phyloP scores from a whole-genome alignment of 2,797 vertebrate species.

The Anguilla marmorata region DNA sequence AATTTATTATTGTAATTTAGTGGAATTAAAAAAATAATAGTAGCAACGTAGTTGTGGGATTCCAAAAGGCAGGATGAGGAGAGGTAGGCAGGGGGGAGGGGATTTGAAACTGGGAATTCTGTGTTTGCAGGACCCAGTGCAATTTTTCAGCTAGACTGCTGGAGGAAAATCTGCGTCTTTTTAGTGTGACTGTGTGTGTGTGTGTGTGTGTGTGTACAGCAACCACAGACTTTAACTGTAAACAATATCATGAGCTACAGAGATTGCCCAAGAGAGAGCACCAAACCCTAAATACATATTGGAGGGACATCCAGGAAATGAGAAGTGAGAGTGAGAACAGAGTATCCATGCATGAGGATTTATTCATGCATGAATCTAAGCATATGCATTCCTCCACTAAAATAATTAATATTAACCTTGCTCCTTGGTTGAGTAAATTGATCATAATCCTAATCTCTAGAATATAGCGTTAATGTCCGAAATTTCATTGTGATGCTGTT shows the following conservation, averaged over 20 bases:
- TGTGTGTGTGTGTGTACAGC: too few species aligned
- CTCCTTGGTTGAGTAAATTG: neutral
- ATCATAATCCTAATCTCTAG: neutral
- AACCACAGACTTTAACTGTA: too few species aligned
- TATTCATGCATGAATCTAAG: neutral
- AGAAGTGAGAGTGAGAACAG: too few species aligned
- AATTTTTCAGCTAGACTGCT: neutral
- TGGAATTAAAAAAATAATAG: neutral
- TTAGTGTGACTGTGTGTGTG: too few species aligned
- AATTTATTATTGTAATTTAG: neutral
- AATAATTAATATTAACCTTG: neutral
- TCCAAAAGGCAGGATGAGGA: neutral
- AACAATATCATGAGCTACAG: too few species aligned
- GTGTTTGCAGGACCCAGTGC: neutral
- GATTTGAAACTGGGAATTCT: neutral
- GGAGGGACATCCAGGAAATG: too few species aligned
- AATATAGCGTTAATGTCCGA: neutral
- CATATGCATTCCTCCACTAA: neutral
- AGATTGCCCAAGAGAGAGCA: too few species aligned
- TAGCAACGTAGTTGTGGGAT: neutral
- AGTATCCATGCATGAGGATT: too few species aligned
- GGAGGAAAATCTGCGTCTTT: too few species aligned
- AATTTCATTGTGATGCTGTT: neutral
- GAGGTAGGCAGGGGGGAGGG: neutral
- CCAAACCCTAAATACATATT: too few species aligned